Base-by-base conservation (phyloP, 2,888 invertebrate species). In the Sinodicranocentrus sp. region DNA sequence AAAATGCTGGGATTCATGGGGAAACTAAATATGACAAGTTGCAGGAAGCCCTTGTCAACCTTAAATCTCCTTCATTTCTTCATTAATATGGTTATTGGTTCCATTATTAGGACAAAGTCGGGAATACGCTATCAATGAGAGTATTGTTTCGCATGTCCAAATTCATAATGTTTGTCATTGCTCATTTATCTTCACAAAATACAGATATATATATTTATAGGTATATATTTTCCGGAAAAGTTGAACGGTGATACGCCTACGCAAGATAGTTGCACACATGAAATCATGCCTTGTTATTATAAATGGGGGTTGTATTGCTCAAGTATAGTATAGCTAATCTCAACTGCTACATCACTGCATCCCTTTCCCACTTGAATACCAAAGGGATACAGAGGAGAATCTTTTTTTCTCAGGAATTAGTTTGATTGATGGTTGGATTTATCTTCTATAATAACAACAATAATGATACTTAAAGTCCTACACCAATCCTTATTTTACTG, bases 31-130 rank as follows among this genome's bases (percentile, higher is more conserved):
- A 83, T 83, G 83, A 83, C 83, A 83, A 83, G 83, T 83, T 83
- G 77, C 83, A 83, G 83, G 83, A 83, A 83, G 83, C 77, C 83
- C 83, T 83, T 83, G 83, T 83, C 83, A 83, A 83, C 83, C 83
- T 83, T 71, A 71, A 83, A 83, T 83, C 83, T 82, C 57, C 57
- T 83, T 65, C 71, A 28, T 61, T 63, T 77, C 54, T 71, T 83
- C 83, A 77, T 83, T 82, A 82, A 67, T 67, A 73, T 75, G 48
- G 52, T 63, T 71, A 63, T 71, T 80, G 80, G 67, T 44, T 63
- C 17, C 59, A 73, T 43, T 79, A 48, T 48, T 6, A 13, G 39
- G 13, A 39, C 39, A 39, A 39, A 39, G 39, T 77, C 5, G 3
- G 33, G 33, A 33, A 33, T 33, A 33, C 10, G 33, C 33, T 33